Evolutionary conservation across 92 coral and sea anemone species (phyloP).

Genomic region (Nematostella vectensis): DNA sequence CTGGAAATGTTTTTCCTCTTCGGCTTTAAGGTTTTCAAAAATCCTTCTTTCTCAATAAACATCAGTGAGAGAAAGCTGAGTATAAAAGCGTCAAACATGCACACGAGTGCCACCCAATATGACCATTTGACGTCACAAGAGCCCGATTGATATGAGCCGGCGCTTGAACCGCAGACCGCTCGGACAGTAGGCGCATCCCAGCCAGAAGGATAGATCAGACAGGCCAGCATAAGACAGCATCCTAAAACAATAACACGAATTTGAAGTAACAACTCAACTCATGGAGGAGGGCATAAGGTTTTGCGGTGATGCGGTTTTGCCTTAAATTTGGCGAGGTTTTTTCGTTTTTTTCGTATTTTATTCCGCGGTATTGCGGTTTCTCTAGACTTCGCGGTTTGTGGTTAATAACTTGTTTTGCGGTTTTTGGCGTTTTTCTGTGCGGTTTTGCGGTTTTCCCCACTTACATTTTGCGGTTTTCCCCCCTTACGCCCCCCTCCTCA

Average conservation of each 20-base stretch:
- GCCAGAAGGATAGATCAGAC: conserved; percentile 82
- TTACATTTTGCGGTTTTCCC: no score
- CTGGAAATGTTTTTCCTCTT: not conserved
- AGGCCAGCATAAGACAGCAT: conserved; percentile 58
- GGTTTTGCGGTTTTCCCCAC: no score
- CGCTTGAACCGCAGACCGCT: conserved; percentile 64
- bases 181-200: conserved; percentile 68
- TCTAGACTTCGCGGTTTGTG: no score
- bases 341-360: no score
- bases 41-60: conserved; percentile 67
- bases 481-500: no score
- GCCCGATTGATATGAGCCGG: conserved; percentile 66
- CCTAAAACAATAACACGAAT: conserved; percentile 45
- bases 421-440: no score
- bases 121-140: conserved; percentile 87
- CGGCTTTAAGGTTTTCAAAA: not conserved
- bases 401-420: no score
- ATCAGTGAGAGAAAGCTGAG: conserved; percentile 68
- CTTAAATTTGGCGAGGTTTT: no score
- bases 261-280: not conserved
- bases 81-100: conserved; percentile 82
- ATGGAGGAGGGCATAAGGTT: not conserved
- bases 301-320: no score
- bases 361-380: no score
- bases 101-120: conserved; percentile 71